Percentiles rank a stretch among this genome's conserved stretches.
These are phyloP conservation scores for Bedellia somnulentella DNA, from an alignment of 2,888 invertebrate genomes.

Conservation along the genomic window DNA sequence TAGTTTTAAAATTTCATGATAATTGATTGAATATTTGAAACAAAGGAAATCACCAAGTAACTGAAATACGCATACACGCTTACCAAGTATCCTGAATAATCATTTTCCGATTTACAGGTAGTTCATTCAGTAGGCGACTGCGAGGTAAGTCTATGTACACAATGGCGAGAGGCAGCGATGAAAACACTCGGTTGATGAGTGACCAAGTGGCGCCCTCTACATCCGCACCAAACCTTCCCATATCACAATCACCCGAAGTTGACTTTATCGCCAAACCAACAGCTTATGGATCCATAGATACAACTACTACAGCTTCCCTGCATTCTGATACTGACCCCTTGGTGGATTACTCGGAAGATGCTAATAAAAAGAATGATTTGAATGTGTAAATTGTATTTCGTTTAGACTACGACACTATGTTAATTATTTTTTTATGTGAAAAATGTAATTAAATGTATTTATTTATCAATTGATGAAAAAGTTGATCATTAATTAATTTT, in stretches of 20 bases:
- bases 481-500: too few relatives aligned
- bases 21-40: too few relatives aligned
- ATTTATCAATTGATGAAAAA: too few relatives aligned
- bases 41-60: too few relatives aligned
- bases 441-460: too few relatives aligned
- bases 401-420: too few relatives aligned
- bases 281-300: slow-evolving; percentile 40
- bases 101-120: slow-evolving; percentile 63
- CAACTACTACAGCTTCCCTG: slow-evolving; percentile 20
- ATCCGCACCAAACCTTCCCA: slow-evolving; percentile 33
- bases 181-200: slow-evolving; percentile 48
- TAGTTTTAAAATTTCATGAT: slow-evolving; percentile 1
- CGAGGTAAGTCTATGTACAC: slow-evolving; percentile 78
- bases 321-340: slow-evolving; percentile 34
- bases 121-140: slow-evolving; percentile 75
- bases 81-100: too few relatives aligned
- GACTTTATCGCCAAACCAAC: too few relatives aligned
- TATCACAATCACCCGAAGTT: too few relatives aligned
- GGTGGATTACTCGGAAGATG: slow-evolving; percentile 16
- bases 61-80: too few relatives aligned
- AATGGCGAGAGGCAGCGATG: slow-evolving; percentile 69
- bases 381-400: slow-evolving; percentile 20
- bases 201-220: slow-evolving; percentile 27
- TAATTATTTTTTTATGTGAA: too few relatives aligned
- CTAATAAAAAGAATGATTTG: slow-evolving; percentile 17